Base-by-base conservation (phyloP, 2,888 invertebrate genomes). In the Branchellion lobata region DNA sequence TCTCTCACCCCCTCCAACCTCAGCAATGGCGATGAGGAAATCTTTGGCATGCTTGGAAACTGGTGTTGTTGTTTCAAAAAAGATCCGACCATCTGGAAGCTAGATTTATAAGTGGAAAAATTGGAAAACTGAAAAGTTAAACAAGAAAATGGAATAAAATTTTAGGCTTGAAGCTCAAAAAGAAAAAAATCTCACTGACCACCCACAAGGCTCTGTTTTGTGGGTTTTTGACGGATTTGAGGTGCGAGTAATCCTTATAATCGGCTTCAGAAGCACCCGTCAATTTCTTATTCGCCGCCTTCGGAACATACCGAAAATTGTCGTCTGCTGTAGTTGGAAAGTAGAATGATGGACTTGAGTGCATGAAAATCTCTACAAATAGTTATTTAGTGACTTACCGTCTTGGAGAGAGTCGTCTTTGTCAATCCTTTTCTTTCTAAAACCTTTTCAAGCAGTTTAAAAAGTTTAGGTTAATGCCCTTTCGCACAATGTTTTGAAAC, bases 21-120 rank as follows among this genome's bases (percentile, higher is more conserved):
- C 99, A 8, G 98, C 92, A 83, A 99, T 98, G 18, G 99, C 98
- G 85, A 99, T 99, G 27, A 99, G 90, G 87, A 99, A 99, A 87
- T 99, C 99, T 88, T 99, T 97, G 8, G 99, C 99, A 89, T 98
- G 98, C 88, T 94, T 96, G 87, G 99, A 99, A 0, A 99, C 96
- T 0, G 99, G 97, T 29, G 97, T 97, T 88, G 98, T 99, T 1
- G 98, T 94, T 89, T 99, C 99, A 65, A 99, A 89, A 86, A 98
- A 99, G 83, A 99, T 96, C 85, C 98, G 98, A 0, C 99, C 99
- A 89, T 99, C 97, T 0, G 98, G 98, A 65, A 97, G 68, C 83
- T 83, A n/a, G n/a, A n/a, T n/a, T n/a, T n/a, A n/a, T n/a, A n/a
- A n/a, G n/a, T n/a, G n/a, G n/a, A n/a, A n/a, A n/a, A n/a, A n/a